Evolutionary conservation across 2,113 vertebrate genomes (phyloP).

Genomic region (Sylvilagus bachmani): DNA sequence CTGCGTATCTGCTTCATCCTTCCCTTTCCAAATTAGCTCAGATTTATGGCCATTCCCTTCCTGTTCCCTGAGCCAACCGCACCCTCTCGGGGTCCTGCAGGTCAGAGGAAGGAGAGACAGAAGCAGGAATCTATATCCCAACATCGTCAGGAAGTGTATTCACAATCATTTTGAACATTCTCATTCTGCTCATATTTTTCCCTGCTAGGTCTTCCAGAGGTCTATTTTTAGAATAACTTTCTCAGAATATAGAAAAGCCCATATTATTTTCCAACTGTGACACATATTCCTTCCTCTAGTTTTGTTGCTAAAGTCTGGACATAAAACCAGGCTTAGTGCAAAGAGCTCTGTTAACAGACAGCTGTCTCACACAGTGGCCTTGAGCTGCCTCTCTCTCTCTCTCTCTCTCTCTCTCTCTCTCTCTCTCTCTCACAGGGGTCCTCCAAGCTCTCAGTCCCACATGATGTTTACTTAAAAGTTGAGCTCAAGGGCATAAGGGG

Average conservation of each 20-base stretch:
- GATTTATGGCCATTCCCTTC: constrained; percentile 75
- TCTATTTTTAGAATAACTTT: constrained; percentile 70
- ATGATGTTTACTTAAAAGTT: neutral
- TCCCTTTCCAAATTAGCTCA: constrained; percentile 77
- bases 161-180: constrained; percentile 59
- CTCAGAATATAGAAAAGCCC: constrained; percentile 63
- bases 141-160: constrained; percentile 43
- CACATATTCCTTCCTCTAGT: constrained; percentile 4
- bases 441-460: neutral
- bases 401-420: neutral
- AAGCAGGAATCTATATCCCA: neutral
- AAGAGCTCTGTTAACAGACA: neutral
- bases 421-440: neutral
- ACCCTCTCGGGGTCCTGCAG: neutral
- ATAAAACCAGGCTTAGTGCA: constrained; percentile 9
- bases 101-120: constrained; percentile 71
- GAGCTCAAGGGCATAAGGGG: neutral
- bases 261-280: constrained; percentile 32
- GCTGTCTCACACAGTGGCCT: neutral
- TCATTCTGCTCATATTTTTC: constrained; percentile 51
- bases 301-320: constrained; percentile 41
- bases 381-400: neutral
- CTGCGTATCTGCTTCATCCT: constrained; percentile 65
- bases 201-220: constrained; percentile 43
- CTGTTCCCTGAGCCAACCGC: constrained; percentile 53